A percentile compares a stretch with the other conserved stretches of the same genome.
Evolutionary conservation across 2,888 invertebrate species (phyloP).

Genomic region (Eurytoma adleriae): DNA sequence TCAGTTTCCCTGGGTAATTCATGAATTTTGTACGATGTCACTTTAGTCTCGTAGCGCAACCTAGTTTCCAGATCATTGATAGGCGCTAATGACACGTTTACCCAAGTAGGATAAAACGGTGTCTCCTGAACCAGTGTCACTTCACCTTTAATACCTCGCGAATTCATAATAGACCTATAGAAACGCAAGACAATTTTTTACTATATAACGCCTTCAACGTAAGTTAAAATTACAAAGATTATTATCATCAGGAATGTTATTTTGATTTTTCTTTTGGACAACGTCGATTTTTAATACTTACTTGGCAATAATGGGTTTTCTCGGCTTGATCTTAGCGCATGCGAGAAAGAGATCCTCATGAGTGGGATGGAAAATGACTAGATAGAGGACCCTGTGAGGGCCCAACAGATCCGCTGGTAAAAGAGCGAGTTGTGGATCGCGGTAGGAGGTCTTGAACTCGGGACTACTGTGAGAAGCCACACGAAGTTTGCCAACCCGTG

Average conservation of each 20-base stretch:
- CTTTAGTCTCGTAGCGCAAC: constrained; percentile 85
- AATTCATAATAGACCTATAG: constrained; percentile 83
- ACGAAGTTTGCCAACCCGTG: constrained; percentile 85
- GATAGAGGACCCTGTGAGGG: constrained; percentile 86
- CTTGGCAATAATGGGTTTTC: constrained; percentile 83
- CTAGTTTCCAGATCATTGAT: constrained; percentile 83
- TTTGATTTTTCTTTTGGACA: too few species aligned
- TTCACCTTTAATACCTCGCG: constrained; percentile 88
- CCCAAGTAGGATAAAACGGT: constrained; percentile 89
- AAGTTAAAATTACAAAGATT: too few species aligned
- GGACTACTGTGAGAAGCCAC: constrained; percentile 80
- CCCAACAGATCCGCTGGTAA: constrained; percentile 86
- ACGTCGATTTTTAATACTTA: constrained; percentile 75
- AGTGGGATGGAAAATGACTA: constrained; percentile 88
- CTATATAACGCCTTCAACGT: too few species aligned
- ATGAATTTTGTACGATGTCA: constrained; percentile 84
- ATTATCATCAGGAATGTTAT: too few species aligned
- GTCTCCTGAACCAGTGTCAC: constrained; percentile 88
- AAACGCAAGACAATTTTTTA: not conserved
- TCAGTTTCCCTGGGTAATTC: constrained; percentile 83
- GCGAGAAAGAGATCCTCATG: constrained; percentile 87
- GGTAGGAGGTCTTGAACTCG: constrained; percentile 80
- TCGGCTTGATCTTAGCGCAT: constrained; percentile 88
- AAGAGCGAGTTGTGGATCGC: constrained; percentile 84
- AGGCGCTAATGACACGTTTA: constrained; percentile 84